Evolutionary conservation across 2,888 invertebrate genomes (phyloP).

Genomic region (Xestobium rufovillosum): DNA sequence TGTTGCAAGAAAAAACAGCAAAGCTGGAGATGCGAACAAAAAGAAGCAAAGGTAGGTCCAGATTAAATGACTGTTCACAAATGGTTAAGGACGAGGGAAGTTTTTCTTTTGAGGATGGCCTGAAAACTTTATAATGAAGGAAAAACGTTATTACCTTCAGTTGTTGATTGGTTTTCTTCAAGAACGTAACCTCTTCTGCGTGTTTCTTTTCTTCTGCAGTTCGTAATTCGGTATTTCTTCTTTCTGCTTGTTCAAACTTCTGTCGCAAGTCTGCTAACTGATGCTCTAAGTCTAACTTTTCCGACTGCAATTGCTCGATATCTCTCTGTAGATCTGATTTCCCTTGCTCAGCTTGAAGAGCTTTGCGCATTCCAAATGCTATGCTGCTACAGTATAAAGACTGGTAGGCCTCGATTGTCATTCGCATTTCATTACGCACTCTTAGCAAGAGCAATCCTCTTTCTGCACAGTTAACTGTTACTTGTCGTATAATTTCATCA

Average conservation of each 20-base stretch:
- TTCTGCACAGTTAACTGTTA: constrained; percentile 95
- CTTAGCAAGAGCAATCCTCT: constrained; percentile 85
- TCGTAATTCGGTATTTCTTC: constrained; percentile 72
- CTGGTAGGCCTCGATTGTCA: constrained; percentile 96
- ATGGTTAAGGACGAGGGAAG: too few species aligned
- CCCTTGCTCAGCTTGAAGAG: constrained; percentile 88
- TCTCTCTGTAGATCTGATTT: constrained; percentile 73
- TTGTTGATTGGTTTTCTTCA: constrained; percentile 91
- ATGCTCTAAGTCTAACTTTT: constrained; percentile 58
- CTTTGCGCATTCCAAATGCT: constrained; percentile 96
- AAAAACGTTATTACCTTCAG: constrained; percentile 62
- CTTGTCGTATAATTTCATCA: constrained; percentile 88
- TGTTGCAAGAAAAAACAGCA: too few species aligned
- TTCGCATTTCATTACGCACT: constrained; percentile 90
- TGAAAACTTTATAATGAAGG: background rate
- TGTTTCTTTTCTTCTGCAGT: constrained; percentile 89
- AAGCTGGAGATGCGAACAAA: too few species aligned
- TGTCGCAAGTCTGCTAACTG: constrained; percentile 55
- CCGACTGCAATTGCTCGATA: constrained; percentile 61
- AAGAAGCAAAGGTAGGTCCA: too few species aligned
- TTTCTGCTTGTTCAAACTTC: constrained; percentile 75
- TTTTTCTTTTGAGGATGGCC: too few species aligned
- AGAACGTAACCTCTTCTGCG: constrained; percentile 82
- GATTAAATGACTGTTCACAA: too few species aligned
- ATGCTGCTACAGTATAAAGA: constrained; percentile 95